A percentile compares a stretch with the other conserved stretches of the same genome.
phyloP scores from a whole-genome alignment of 2,113 vertebrate species.

The Pygathrix nemaeus region DNA sequence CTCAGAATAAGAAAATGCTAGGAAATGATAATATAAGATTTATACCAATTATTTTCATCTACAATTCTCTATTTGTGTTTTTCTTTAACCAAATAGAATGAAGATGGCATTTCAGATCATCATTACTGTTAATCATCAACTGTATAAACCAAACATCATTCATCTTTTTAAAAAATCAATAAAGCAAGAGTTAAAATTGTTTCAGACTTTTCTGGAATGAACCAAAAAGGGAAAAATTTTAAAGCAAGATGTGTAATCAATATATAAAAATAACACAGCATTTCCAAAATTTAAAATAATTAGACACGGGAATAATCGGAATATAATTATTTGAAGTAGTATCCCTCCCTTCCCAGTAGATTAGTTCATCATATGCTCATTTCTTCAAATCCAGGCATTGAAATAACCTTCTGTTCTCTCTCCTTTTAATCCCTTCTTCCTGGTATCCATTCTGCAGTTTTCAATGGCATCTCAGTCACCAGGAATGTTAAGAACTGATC shows the following conservation, averaged over 20 bases:
- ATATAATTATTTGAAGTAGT: conserved; percentile 19
- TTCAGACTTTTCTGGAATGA: neutral
- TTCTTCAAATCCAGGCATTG: neutral
- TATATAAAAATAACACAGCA: neutral
- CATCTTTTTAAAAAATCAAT: neutral
- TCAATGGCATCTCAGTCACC: neutral
- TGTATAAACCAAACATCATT: neutral
- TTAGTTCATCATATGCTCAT: conserved; percentile 8
- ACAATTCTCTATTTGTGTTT: neutral
- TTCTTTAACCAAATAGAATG: conserved; percentile 42
- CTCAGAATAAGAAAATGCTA: conserved; percentile 10
- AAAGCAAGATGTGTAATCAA: neutral
- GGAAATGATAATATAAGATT: neutral
- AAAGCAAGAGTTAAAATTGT: conserved; percentile 40
- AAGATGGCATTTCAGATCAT: conserved; percentile 19
- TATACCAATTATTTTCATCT: neutral
- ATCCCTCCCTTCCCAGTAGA: conserved; percentile 9
- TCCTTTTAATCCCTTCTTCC: neutral
- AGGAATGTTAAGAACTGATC: conserved; percentile 5
- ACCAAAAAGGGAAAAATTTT: neutral
- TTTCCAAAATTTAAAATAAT: conserved; percentile 29
- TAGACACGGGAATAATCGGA: neutral
- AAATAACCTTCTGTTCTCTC: neutral
- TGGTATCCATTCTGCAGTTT: neutral
- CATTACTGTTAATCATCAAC: neutral